A percentile compares a stretch with the other conserved stretches of the same genome.
phyloP scores from a whole-genome alignment of 2,888 invertebrate genomes.

The Heteropelma amictum region DNA sequence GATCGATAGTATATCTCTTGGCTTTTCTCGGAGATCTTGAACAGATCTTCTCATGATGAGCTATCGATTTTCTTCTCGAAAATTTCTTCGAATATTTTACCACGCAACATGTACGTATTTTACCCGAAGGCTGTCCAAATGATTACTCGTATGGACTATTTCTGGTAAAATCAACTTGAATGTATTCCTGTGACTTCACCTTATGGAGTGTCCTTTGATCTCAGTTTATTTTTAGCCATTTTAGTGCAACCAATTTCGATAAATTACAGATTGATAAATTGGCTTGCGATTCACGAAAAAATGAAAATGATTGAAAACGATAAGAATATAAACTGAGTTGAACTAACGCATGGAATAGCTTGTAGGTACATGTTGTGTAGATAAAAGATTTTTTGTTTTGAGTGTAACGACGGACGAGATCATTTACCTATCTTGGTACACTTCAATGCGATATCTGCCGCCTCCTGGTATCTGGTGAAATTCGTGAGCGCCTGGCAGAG shows the following conservation, averaged over 20 bases:
- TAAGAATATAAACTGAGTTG: too few relatives aligned
- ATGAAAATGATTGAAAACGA: neutral
- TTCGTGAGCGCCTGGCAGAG: constrained; percentile 64
- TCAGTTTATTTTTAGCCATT: neutral
- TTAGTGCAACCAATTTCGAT: neutral
- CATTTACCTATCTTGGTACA: constrained; percentile 68
- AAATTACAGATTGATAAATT: neutral
- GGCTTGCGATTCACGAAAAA: too few relatives aligned
- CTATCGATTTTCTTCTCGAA: constrained; percentile 23
- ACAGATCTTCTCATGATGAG: neutral
- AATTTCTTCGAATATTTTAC: constrained; percentile 14
- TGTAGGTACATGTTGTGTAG: neutral
- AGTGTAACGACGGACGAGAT: neutral
- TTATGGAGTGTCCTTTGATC: too few relatives aligned
- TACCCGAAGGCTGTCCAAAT: constrained; percentile 8
- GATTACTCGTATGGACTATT: neutral
- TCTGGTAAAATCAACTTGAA: neutral
- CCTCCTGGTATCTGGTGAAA: constrained; percentile 64
- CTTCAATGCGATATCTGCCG: constrained; percentile 62
- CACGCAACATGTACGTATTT: constrained; percentile 8
- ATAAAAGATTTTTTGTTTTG: neutral
- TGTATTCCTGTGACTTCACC: neutral
- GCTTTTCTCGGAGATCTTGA: neutral
- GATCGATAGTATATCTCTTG: neutral
- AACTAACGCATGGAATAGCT: neutral